Evolutionary conservation across 2,888 invertebrate species (phyloP), one percentile per base, ranked within the genome.

Genomic region (Amphimallon solstitiale): DNA sequence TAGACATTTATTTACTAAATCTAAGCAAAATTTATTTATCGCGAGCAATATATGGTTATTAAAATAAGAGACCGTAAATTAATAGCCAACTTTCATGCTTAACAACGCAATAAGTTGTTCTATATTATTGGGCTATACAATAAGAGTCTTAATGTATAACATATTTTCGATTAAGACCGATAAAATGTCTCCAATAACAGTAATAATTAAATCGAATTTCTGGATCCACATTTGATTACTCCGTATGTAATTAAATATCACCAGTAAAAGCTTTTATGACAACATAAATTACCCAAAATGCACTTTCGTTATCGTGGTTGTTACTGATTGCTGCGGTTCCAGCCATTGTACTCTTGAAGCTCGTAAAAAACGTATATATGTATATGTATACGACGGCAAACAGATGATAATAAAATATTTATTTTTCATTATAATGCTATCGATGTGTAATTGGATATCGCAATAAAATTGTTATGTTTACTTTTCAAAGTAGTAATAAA

Each of bases 351-450:
- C 48, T 48, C 56, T 21, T 48, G 54, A 54, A 38, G 56, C 38
- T 54, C 48, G 37, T 64, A 64, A 64, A 49, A 64, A 43, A 43
- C 43, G 15, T 59, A 43, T 59, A 59, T 59, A 43, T 59, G 56
- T 29, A 48, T 54, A 38, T 45, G 46, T 21, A 23, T 15, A 48
- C 37, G 38, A 38, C 45, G 14, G 35, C 37, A 17, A 23, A 29
- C 43, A 29, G 17, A 15, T 34, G 61, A 62, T 54, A 63, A 67
- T 67, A 67, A 67, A 63, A 67, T 63, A 67, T 67, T 67, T 67
- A 52, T 65, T 56, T 56, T 54, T 66, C 48, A 52, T 54, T 46
- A 54, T 52, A 43, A 62, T 56, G 54, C 63, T 63, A 63, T 43
- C 63, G 67, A 63, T 46, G 59, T 62, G 63, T 63, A 63, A 67